These are phyloP conservation scores for Halictus quadricinctus DNA, from an alignment of 2,888 invertebrate species.

Conservation along the genomic window DNA sequence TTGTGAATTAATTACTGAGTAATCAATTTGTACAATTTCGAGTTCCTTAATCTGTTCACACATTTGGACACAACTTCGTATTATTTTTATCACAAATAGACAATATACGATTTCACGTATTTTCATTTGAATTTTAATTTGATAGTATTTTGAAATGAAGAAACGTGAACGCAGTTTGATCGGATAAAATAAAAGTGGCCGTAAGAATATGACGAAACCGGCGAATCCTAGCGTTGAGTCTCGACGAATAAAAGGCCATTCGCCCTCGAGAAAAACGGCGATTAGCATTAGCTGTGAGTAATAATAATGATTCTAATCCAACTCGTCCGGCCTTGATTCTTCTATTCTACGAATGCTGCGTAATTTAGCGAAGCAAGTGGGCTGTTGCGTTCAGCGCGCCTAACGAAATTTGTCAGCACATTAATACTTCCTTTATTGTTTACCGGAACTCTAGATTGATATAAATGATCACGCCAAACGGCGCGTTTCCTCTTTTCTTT, in stretches of 20 bases:
- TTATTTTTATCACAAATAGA: background rate
- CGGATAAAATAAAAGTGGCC: background rate
- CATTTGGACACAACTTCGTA: background rate
- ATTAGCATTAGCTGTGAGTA: constrained; percentile 63
- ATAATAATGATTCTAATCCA: constrained; percentile 77
- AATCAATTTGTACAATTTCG: background rate
- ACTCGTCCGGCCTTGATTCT: constrained; percentile 79
- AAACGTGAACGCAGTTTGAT: background rate
- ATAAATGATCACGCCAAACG: background rate
- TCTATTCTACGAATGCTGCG: constrained; percentile 75
- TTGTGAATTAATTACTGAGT: background rate
- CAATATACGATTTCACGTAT: background rate
- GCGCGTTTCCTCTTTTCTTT: background rate
- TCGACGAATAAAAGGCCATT: constrained; percentile 46
- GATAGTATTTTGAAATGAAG: background rate
- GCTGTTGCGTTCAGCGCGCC: constrained; percentile 66
- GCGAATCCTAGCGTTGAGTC: background rate
- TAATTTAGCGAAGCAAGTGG: constrained; percentile 75
- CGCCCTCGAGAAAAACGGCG: constrained; percentile 59
- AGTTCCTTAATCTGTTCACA: background rate
- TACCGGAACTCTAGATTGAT: background rate
- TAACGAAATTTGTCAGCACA: constrained; percentile 64
- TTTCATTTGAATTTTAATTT: background rate
- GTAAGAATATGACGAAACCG: background rate
- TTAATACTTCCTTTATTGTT: constrained; percentile 24